phyloP scores from a whole-genome alignment of 2,797 vertebrate genomes.

The Poeciliopsis gracilis region DNA sequence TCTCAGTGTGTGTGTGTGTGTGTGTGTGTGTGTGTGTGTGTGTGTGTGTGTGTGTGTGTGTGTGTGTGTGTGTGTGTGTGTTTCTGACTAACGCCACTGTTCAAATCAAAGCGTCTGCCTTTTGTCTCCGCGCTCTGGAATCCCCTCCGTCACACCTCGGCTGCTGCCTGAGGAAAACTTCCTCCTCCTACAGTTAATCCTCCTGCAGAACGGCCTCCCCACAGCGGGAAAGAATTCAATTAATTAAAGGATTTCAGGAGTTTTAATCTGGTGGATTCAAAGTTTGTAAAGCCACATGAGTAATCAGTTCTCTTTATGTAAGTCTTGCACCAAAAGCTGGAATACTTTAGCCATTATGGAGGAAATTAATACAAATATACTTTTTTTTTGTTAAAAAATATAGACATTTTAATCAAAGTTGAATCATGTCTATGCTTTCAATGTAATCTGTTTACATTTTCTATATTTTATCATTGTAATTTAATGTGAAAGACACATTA shows the following conservation, averaged over 20 bases:
- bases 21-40: conserved; percentile 42
- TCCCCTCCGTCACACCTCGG: conserved; percentile 74
- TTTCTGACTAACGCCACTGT: conserved; percentile 55
- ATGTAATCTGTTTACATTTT: too few relatives aligned
- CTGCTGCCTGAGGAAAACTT: conserved; percentile 63
- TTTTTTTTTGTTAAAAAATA: too few relatives aligned
- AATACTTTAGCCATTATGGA: neutral
- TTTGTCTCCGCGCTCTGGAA: conserved; percentile 74
- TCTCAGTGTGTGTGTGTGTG: conserved; percentile 42
- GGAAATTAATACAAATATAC: neutral
- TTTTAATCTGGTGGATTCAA: conserved; percentile 17
- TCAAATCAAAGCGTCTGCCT: conserved; percentile 76
- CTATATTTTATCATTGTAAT: too few relatives aligned
- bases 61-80: conserved; percentile 43
- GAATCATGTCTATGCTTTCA: too few relatives aligned
- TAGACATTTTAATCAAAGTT: too few relatives aligned
- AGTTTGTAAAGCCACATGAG: conserved; percentile 9
- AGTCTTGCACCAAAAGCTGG: neutral
- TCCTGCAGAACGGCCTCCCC: conserved; percentile 45
- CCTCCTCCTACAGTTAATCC: conserved; percentile 65
- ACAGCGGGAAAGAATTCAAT: conserved; percentile 24
- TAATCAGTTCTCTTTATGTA: neutral
- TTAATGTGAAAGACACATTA: too few relatives aligned
- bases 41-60: conserved; percentile 45
- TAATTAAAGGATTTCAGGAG: conserved; percentile 16